These are phyloP conservation scores for Cataglyphis altisquamis DNA, from an alignment of 2,888 invertebrate genomes.

Conservation along the genomic window DNA sequence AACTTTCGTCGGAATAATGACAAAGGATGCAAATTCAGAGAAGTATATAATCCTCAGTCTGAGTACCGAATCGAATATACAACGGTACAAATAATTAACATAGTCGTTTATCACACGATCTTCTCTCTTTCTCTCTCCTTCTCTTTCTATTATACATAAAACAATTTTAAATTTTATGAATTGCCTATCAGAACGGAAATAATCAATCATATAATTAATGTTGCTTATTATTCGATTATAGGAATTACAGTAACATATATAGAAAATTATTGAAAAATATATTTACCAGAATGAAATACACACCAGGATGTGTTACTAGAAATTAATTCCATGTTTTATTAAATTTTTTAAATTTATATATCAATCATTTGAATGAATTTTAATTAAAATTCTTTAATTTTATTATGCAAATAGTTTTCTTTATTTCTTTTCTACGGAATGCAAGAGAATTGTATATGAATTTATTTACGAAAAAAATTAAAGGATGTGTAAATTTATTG, in stretches of 20 bases:
- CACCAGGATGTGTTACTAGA: neutral
- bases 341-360: conserved; percentile 24
- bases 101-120: conserved; percentile 47
- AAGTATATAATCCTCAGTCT: neutral
- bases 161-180: conserved; percentile 12
- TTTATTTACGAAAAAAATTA: conserved; percentile 25
- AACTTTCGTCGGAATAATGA: conserved; percentile 51
- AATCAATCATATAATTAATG: neutral
- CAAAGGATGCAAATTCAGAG: conserved; percentile 35
- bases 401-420: conserved; percentile 30
- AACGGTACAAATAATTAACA: conserved; percentile 53
- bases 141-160: neutral
- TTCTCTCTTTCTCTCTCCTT: neutral
- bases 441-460: conserved; percentile 8
- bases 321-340: conserved; percentile 28
- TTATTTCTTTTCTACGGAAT: conserved; percentile 2
- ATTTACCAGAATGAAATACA: conserved; percentile 5
- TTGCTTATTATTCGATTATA: neutral
- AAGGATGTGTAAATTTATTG: conserved; percentile 26
- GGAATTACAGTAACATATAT: neutral
- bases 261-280: neutral
- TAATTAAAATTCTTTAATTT: conserved; percentile 19
- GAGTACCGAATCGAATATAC: neutral
- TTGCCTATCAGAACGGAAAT: neutral
- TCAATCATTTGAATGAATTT: conserved; percentile 16